These are phyloP conservation scores for Ctenodactylus gundi DNA, from an alignment of 2,113 vertebrate species.

Conservation along the genomic window DNA sequence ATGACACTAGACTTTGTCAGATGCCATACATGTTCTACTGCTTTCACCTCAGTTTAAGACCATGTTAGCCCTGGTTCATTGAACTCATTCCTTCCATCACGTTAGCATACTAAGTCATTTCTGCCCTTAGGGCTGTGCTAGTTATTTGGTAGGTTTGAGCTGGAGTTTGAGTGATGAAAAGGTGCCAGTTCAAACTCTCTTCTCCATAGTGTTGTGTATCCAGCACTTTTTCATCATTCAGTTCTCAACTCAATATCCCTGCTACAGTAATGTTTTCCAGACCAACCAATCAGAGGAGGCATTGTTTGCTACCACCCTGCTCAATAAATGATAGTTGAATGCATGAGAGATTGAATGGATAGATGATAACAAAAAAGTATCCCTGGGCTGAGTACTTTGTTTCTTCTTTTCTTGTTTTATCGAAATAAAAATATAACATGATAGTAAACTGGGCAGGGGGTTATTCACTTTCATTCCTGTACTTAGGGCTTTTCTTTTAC, in stretches of 20 bases:
- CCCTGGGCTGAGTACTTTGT: background rate
- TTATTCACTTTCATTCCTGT: background rate
- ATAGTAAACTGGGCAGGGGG: background rate
- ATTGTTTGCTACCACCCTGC: background rate
- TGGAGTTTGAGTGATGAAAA: slow-evolving; percentile 18
- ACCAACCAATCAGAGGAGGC: background rate
- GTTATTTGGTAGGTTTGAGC: background rate
- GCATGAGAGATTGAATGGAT: slow-evolving; percentile 18
- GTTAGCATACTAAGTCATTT: background rate
- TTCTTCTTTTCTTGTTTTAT: slow-evolving; percentile 10
- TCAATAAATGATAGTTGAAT: background rate
- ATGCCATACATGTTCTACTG: background rate
- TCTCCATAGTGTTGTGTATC: background rate
- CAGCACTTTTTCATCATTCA: background rate
- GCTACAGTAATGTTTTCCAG: background rate
- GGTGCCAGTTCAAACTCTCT: background rate
- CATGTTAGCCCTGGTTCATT: background rate
- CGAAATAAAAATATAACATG: slow-evolving; percentile 13
- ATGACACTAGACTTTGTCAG: background rate
- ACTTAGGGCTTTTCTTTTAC: slow-evolving; percentile 16
- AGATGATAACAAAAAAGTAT: slow-evolving; percentile 15
- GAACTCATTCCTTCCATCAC: background rate
- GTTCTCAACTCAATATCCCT: background rate
- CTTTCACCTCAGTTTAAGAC: background rate
- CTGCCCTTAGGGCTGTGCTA: background rate